Base-by-base conservation (phyloP, 2,888 invertebrate species). In the Oeneis ivallda region DNA sequence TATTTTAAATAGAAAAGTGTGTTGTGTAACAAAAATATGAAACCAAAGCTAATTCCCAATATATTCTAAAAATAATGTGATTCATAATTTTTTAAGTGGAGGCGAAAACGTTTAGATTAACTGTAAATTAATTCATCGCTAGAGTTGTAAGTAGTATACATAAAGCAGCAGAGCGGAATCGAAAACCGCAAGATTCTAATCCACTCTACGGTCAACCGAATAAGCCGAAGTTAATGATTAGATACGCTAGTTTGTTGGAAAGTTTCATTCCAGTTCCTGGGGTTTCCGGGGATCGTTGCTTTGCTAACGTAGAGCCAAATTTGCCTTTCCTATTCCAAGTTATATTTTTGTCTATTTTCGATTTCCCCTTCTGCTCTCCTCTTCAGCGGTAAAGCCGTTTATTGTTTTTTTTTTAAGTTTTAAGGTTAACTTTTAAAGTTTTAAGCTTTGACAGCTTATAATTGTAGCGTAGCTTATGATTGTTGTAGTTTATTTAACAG, bases 201-300 rank as follows among this genome's bases (percentile, higher is more conserved):
- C 50, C 61, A 66, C 65, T 67, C 67, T 66, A 67, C 52, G 53
- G 66, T 58, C 50, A 66, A 62, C 50, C 58, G 52, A 54, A 52
- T 68, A 58, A 65, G 45, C 63, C 63, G 56, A 63, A 65, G 37
- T 65, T 63, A 60, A 65, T 59, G 62, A 65, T 68, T 49, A 62
- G 57, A 60, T 39, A 39, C 65, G 67, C 34, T 56, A 60, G 56
- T 63, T 63, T 60, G 63, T 56, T 60, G 17, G 56, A 53, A 54
- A 53, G 53, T 62, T 62, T 45, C 43, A 62, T 50, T 45, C 45
- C 53, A 62, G 62, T 37, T 62, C 32, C 54, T 10, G 45, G 57
- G 57, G 45, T 54, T 34, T 41, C 61, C n/a, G 61, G 52, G 50
- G 49, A 49, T 60, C 59, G 37, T 49, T 37, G 59, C 56, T 41